Conservation (phyloP, 37 sponge, comb jelly and placozoan genomes). For the Halisarca cf. caerulea region DNA sequence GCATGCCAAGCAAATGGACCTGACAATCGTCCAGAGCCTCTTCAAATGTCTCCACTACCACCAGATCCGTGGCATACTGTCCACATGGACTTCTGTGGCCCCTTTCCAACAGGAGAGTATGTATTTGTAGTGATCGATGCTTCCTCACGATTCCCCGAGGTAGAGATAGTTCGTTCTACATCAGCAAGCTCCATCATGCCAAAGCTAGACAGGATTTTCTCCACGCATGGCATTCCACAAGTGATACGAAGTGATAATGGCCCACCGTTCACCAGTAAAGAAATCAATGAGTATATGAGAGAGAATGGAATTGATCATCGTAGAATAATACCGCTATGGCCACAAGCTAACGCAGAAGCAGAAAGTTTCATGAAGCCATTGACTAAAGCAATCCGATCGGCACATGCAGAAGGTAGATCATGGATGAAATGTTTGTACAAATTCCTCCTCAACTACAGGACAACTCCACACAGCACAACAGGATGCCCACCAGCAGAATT, state of each 20-base stretch:
- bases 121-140: constrained; percentile 16
- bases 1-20: constrained; percentile 7
- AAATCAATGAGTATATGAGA: background rate
- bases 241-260: background rate
- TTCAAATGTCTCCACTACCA: constrained; percentile 46
- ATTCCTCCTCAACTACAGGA: too few species aligned
- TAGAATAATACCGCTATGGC: constrained; percentile 22
- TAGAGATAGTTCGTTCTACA: constrained; percentile 3
- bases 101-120: constrained; percentile 22
- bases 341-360: constrained; percentile 4
- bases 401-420: constrained; percentile 35
- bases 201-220: background rate
- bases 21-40: constrained; percentile 11
- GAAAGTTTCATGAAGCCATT: too few species aligned
- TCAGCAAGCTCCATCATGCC: background rate
- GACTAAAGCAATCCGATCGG: constrained; percentile 38
- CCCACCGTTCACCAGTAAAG: constrained; percentile 2
- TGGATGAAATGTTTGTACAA: constrained; percentile 44
- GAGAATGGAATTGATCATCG: constrained; percentile 21
- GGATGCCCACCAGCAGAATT: too few species aligned
- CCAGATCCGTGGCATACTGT: constrained; percentile 56
- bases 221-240: background rate
- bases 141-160: background rate
- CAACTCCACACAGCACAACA: too few species aligned
- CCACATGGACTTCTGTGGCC: constrained; percentile 29